phyloP scores from a whole-genome alignment of 1,140 invertebrate species.

The Carposina sasakii region DNA sequence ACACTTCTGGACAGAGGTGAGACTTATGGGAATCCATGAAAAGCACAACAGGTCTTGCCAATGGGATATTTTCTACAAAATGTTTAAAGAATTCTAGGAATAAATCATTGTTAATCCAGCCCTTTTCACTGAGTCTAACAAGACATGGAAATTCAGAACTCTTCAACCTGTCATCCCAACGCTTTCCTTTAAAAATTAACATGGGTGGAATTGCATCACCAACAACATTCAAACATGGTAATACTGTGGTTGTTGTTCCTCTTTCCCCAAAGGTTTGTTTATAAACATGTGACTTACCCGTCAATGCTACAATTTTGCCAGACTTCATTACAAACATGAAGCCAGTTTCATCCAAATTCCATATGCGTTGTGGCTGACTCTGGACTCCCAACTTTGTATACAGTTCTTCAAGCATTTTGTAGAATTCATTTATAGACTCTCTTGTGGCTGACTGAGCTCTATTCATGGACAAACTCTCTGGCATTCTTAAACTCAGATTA shows the following conservation, averaged over 20 bases:
- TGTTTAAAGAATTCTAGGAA: not conserved
- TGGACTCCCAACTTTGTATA: not conserved
- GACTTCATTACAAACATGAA: conserved; percentile 25
- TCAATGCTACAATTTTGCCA: conserved; percentile 25
- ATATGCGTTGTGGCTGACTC: conserved; percentile 18
- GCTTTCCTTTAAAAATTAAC: conserved; percentile 47
- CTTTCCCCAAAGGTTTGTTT: conserved; percentile 38
- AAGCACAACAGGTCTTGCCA: not conserved
- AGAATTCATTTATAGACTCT: not conserved
- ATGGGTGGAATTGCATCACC: conserved; percentile 46
- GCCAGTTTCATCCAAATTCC: conserved; percentile 28
- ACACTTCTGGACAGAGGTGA: not conserved
- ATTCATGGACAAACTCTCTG: not conserved
- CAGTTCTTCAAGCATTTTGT: not conserved
- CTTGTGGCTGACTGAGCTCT: not conserved
- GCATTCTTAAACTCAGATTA: not conserved
- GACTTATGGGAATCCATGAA: conserved; percentile 1
- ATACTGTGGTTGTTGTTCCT: conserved; percentile 36
- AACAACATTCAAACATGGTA: conserved; percentile 37
- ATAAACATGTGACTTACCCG: conserved; percentile 45
- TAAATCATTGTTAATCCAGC: conserved; percentile 1
- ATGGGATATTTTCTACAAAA: not conserved
- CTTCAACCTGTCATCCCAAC: conserved; percentile 34
- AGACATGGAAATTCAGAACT: conserved; percentile 12
- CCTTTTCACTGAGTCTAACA: not conserved